These are phyloP conservation scores for Venustaconcha ellipsiformis DNA, from an alignment of 1,140 invertebrate species.

Conservation along the genomic window DNA sequence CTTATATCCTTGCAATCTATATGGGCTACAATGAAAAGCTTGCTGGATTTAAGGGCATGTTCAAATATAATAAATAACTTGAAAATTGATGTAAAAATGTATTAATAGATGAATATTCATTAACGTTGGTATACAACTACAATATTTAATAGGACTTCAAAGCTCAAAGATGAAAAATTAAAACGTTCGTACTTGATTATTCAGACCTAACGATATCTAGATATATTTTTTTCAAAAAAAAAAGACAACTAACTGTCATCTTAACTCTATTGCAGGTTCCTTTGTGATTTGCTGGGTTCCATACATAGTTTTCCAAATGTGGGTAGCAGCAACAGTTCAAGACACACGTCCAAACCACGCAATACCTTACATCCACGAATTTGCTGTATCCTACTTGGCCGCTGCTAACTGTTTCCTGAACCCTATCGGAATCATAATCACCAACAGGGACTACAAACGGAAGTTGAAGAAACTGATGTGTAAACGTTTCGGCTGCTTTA, in stretches of 20 bases:
- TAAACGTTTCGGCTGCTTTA: constrained; percentile 5
- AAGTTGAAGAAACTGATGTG: constrained; percentile 17
- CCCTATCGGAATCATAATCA: constrained; percentile 24
- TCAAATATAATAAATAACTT: no score
- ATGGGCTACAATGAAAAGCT: no score
- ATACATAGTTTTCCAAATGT: constrained; percentile 25
- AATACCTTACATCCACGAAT: constrained; percentile 34
- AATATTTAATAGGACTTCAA: neutral
- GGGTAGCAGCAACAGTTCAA: constrained; percentile 23
- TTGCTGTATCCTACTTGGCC: constrained; percentile 25
- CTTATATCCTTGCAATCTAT: no score
- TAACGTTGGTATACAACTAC: neutral
- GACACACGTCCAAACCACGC: constrained; percentile 15
- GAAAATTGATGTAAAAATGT: no score
- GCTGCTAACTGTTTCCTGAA: constrained; percentile 26
- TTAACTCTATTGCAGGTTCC: constrained; percentile 25
- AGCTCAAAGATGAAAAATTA: neutral
- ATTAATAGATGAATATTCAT: neutral
- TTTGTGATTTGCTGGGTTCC: constrained; percentile 29
- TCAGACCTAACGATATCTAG: neutral
- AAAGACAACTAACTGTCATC: neutral
- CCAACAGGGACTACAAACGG: constrained; percentile 24
- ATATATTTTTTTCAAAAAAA: neutral
- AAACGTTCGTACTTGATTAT: neutral
- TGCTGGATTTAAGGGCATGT: no score